phyloP scores from a whole-genome alignment of 2,113 vertebrate species.

The Nannobrachium achirus region DNA sequence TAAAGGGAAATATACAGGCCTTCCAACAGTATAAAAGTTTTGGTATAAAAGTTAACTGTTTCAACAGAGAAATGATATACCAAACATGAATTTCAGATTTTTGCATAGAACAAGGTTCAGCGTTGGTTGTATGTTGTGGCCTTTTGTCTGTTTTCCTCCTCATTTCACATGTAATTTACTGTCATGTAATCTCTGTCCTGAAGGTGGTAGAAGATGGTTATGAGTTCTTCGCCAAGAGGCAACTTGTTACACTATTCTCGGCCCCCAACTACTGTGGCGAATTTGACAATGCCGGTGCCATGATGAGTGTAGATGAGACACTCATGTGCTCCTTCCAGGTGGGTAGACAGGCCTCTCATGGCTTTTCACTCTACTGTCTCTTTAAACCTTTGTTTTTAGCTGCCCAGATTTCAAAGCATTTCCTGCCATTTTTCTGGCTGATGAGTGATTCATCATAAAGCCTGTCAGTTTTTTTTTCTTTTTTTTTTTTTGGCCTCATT shows the following conservation, averaged over 20 bases:
- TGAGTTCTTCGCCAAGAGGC: slow-evolving; percentile 83
- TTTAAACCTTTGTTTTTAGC: background rate
- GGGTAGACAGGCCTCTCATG: background rate
- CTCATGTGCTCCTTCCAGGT: slow-evolving; percentile 87
- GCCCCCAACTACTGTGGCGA: slow-evolving; percentile 86
- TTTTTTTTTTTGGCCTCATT: too few species aligned
- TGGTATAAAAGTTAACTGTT: too few species aligned
- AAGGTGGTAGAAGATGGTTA: slow-evolving; percentile 84
- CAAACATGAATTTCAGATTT: too few species aligned
- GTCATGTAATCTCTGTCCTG: background rate
- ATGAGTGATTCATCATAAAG: too few species aligned
- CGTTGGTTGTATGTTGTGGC: too few species aligned
- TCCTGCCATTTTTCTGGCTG: background rate
- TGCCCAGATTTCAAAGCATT: background rate
- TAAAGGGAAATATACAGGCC: too few species aligned
- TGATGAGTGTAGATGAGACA: slow-evolving; percentile 85
- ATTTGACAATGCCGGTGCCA: slow-evolving; percentile 84
- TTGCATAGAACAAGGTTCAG: too few species aligned
- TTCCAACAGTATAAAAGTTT: too few species aligned
- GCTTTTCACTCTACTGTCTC: background rate
- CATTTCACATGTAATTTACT: background rate
- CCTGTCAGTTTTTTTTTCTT: too few species aligned
- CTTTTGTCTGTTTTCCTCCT: too few species aligned
- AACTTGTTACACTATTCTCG: slow-evolving; percentile 82
- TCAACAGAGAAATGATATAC: too few species aligned